These are phyloP conservation scores for Pantelozetes paolii DNA, from an alignment of 2,888 invertebrate genomes.

Conservation along the genomic window DNA sequence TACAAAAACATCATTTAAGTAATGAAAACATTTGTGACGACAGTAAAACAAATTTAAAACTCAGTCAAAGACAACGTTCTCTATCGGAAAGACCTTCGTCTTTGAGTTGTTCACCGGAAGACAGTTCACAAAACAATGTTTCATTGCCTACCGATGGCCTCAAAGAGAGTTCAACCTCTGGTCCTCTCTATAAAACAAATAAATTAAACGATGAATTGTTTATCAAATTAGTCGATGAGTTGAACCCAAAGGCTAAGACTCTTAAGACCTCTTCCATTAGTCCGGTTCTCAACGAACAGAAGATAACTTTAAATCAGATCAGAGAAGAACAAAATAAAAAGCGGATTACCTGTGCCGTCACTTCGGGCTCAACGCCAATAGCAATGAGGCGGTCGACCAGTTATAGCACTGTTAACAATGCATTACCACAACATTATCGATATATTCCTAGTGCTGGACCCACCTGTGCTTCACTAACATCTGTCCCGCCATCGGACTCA, in stretches of 20 bases:
- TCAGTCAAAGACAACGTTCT: neutral
- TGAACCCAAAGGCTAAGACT: constrained; percentile 24
- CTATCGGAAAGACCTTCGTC: neutral
- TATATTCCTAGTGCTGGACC: no score
- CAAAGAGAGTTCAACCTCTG: neutral
- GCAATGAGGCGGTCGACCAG: constrained; percentile 9
- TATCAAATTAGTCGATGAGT: constrained; percentile 25
- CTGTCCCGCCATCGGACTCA: neutral
- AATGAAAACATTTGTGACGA: neutral
- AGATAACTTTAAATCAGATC: constrained; percentile 31
- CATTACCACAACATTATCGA: neutral
- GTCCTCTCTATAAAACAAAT: neutral
- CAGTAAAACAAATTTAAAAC: neutral
- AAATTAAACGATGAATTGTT: constrained; percentile 35
- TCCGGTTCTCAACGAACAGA: neutral
- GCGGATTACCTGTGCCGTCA: neutral
- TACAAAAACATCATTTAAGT: constrained; percentile 20
- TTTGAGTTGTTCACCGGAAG: neutral
- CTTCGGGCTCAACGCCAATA: neutral
- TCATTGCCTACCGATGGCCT: neutral
- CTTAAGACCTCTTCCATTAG: neutral
- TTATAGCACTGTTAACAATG: neutral
- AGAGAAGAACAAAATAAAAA: constrained; percentile 34
- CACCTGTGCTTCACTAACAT: neutral
- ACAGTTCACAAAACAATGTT: neutral